phyloP scores from a whole-genome alignment of 2,888 invertebrate genomes.

The Tenthredo livida region DNA sequence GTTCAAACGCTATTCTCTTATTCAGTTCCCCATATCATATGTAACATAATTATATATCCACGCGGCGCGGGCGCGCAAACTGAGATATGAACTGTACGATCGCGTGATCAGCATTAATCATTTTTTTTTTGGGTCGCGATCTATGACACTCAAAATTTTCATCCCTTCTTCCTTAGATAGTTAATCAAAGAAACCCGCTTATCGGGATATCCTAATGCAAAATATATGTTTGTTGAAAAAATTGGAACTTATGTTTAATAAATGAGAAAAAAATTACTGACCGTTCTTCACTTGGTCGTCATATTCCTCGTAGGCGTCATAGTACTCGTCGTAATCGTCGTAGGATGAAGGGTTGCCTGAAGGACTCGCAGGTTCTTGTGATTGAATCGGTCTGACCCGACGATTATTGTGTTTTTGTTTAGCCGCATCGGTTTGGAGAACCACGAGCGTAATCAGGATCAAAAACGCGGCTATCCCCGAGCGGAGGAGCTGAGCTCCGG shows the following conservation, averaged over 20 bases:
- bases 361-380: slow-evolving; percentile 62
- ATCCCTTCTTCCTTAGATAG: neutral
- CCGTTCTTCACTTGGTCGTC: slow-evolving; percentile 29
- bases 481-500: slow-evolving; percentile 60
- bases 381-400: slow-evolving; percentile 62
- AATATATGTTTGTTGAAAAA: neutral
- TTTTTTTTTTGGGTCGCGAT: neutral
- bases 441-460: neutral
- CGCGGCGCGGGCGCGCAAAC: slow-evolving; percentile 1
- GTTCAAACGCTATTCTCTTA: neutral
- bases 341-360: slow-evolving; percentile 57
- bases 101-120: too few species aligned
- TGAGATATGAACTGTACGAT: slow-evolving; percentile 1
- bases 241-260: neutral
- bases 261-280: neutral
- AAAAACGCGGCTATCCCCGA: slow-evolving; percentile 56
- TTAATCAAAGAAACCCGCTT: neutral
- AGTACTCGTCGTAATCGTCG: slow-evolving; percentile 67
- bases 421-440: slow-evolving; percentile 18
- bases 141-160: neutral
- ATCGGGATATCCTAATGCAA: neutral
- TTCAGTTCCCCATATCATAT: neutral
- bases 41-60: neutral
- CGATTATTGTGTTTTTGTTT: slow-evolving; percentile 58
- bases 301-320: slow-evolving; percentile 67